Percentiles rank a stretch among this genome's conserved stretches.
Evolutionary conservation across 1,140 invertebrate genomes (phyloP).

Genomic region (Aethina tumida): DNA sequence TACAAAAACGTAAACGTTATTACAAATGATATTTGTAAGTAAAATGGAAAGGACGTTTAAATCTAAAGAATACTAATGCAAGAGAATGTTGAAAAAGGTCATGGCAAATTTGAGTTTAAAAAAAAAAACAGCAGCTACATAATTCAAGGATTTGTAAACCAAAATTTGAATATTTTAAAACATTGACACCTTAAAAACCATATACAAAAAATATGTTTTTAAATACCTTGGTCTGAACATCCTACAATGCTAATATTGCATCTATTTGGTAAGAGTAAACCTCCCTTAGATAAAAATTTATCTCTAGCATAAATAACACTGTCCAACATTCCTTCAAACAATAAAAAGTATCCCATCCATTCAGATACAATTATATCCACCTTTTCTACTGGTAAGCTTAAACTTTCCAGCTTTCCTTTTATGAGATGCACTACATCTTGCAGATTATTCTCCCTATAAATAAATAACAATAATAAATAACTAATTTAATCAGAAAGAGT

Average conservation of each 20-base stretch:
- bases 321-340: constrained; percentile 98
- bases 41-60: too few relatives aligned
- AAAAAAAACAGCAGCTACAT: too few relatives aligned
- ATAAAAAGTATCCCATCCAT: constrained; percentile 99
- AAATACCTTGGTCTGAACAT: constrained; percentile 72
- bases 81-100: too few relatives aligned
- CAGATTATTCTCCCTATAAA: constrained; percentile 52
- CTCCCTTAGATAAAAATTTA: constrained; percentile 66
- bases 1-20: constrained; percentile 30
- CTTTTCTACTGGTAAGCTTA: constrained; percentile 64
- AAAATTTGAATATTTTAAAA: not conserved
- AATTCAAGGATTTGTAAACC: too few relatives aligned
- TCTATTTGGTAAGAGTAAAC: constrained; percentile 75
- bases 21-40: too few relatives aligned
- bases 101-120: too few relatives aligned
- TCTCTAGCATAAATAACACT: constrained; percentile 86
- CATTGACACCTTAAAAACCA: not conserved
- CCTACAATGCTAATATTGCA: constrained; percentile 84
- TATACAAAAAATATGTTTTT: not conserved
- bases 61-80: too few relatives aligned
- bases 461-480: not conserved
- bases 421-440: constrained; percentile 50
- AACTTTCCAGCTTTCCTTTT: constrained; percentile 82
- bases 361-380: constrained; percentile 96
- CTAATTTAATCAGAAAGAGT: not conserved